phyloP scores from a whole-genome alignment of 2,888 invertebrate species.

The Lepidocyrtinus sp. region DNA sequence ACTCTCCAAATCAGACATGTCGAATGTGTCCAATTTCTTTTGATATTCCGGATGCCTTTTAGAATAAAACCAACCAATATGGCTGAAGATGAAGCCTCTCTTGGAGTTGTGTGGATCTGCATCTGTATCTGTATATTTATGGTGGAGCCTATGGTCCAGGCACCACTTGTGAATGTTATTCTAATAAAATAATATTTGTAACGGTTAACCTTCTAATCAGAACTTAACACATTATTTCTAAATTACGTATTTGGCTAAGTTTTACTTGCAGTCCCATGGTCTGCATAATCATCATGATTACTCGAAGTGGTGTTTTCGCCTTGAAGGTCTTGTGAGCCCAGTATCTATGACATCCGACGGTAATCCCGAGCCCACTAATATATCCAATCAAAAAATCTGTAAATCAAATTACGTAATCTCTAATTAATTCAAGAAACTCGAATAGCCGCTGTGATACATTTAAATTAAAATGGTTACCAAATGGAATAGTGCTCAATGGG shows the following conservation, averaged over 20 bases:
- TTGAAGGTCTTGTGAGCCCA: slow-evolving; percentile 59
- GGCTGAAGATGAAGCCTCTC: slow-evolving; percentile 93
- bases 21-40: slow-evolving; percentile 87
- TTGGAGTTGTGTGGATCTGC: slow-evolving; percentile 92
- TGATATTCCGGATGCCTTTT: slow-evolving; percentile 92
- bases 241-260: no score
- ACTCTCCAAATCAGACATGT: slow-evolving; percentile 84
- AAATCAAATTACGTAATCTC: neutral
- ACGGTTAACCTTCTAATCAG: no score
- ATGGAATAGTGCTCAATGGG: slow-evolving; percentile 7
- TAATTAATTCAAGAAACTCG: neutral
- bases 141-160: slow-evolving; percentile 85
- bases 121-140: slow-evolving; percentile 93
- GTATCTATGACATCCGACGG: slow-evolving; percentile 53
- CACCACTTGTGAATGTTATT: slow-evolving; percentile 59
- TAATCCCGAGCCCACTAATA: slow-evolving; percentile 34
- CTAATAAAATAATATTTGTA: slow-evolving; percentile 26
- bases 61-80: slow-evolving; percentile 93
- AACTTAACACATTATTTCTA: no score
- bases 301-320: slow-evolving; percentile 44
- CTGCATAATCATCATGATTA: slow-evolving; percentile 44
- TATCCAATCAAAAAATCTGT: slow-evolving; percentile 26
- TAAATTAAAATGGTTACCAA: slow-evolving; percentile 20
- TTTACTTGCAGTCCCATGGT: slow-evolving; percentile 42
- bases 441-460: neutral